These are phyloP conservation scores for Ceratina japonica DNA, from an alignment of 1,140 invertebrate species.

Conservation along the genomic window DNA sequence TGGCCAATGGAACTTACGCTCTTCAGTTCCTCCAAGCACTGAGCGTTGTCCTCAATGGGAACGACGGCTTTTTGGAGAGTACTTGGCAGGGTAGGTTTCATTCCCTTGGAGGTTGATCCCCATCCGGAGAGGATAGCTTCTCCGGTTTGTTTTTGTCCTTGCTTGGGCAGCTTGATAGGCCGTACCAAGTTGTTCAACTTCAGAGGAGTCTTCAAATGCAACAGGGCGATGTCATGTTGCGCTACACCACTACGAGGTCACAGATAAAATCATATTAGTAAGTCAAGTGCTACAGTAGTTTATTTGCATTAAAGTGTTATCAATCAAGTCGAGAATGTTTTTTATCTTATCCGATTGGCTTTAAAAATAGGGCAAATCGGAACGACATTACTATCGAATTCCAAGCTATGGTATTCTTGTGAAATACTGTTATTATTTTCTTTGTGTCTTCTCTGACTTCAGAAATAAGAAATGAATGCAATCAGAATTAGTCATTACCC, in stretches of 20 bases:
- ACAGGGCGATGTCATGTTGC: slow-evolving; percentile 83
- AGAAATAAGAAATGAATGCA: neutral
- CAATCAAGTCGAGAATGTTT: too few relatives aligned
- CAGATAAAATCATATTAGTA: slow-evolving; percentile 8
- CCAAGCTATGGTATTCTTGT: too few relatives aligned
- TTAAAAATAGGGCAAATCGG: neutral
- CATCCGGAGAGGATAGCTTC: slow-evolving; percentile 77
- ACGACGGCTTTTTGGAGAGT: slow-evolving; percentile 67
- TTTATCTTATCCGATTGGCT: neutral
- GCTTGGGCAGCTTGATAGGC: slow-evolving; percentile 77
- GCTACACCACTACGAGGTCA: slow-evolving; percentile 74
- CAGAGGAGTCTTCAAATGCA: slow-evolving; percentile 81
- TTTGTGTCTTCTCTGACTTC: too few relatives aligned
- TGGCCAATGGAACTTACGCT: neutral
- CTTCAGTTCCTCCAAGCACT: slow-evolving; percentile 34
- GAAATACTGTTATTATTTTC: too few relatives aligned
- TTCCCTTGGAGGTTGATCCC: slow-evolving; percentile 71
- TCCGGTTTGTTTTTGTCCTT: slow-evolving; percentile 69
- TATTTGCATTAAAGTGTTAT: neutral
- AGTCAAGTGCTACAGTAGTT: neutral
- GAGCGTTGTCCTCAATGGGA: slow-evolving; percentile 55
- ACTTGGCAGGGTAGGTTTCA: slow-evolving; percentile 37
- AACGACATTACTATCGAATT: neutral
- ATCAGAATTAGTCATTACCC: slow-evolving; percentile 25
- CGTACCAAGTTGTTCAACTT: slow-evolving; percentile 79